These are phyloP conservation scores for Micrasema longulum DNA, from an alignment of 1,140 invertebrate species.

Conservation along the genomic window DNA sequence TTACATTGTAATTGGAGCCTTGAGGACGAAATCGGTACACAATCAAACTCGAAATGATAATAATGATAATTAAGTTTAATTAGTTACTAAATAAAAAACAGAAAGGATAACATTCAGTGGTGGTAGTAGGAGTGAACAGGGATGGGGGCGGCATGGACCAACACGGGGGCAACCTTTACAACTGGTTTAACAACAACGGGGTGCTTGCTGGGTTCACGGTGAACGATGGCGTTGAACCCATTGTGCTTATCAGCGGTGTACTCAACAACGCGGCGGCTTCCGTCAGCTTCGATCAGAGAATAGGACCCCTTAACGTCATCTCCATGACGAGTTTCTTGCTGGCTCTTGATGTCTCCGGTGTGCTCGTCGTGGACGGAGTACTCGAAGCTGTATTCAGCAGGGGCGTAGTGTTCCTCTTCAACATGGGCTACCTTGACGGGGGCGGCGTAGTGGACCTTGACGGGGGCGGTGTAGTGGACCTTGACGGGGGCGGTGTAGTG, in stretches of 20 bases:
- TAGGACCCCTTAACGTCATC: conserved; percentile 72
- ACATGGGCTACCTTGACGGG: conserved; percentile 53
- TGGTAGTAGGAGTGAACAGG: conserved; percentile 27
- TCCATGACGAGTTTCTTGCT: conserved; percentile 71
- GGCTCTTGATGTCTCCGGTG: conserved; percentile 73
- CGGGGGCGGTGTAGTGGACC: conserved; percentile 45
- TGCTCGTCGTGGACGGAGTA: conserved; percentile 69
- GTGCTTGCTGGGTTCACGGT: conserved; percentile 67
- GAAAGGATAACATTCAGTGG: too few species aligned
- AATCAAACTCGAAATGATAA: too few species aligned
- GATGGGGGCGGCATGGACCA: conserved; percentile 49
- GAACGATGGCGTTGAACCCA: conserved; percentile 78
- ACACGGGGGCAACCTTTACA: conserved; percentile 55
- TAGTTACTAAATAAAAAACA: not conserved
- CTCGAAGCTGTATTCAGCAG: conserved; percentile 67
- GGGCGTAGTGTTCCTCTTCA: conserved; percentile 56
- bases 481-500: conserved; percentile 49
- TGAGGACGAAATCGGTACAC: too few species aligned
- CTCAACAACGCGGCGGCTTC: conserved; percentile 76
- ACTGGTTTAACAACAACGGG: conserved; percentile 59
- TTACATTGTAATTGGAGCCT: too few species aligned
- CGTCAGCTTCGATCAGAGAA: conserved; percentile 74
- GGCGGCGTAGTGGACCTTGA: conserved; percentile 56
- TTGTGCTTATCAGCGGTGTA: conserved; percentile 80
- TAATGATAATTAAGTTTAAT: too few species aligned